Percentiles rank a stretch among this genome's conserved stretches.
Evolutionary conservation across 1,140 invertebrate genomes (phyloP).

Genomic region (Aphaenogaster rudis): DNA sequence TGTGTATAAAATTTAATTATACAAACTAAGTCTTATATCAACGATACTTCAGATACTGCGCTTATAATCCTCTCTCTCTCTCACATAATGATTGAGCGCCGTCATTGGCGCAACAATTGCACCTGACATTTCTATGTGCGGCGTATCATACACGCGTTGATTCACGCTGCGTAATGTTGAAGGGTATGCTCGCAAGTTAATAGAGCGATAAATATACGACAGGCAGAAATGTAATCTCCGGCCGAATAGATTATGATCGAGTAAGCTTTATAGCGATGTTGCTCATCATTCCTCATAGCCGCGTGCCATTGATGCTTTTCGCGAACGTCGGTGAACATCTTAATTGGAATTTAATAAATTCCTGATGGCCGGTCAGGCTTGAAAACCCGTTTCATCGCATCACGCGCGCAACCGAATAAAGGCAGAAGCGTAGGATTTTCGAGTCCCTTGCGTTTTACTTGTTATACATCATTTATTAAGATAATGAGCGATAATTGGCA

Average conservation of each 20-base stretch:
- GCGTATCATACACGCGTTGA: constrained; percentile 16
- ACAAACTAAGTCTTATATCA: background rate
- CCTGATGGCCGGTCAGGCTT: constrained; percentile 9
- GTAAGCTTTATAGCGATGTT: constrained; percentile 48
- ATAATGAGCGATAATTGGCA: background rate
- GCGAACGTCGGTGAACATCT: background rate
- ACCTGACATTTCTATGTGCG: constrained; percentile 28
- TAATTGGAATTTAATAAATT: constrained; percentile 50
- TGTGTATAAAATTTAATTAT: background rate
- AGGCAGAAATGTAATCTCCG: constrained; percentile 51
- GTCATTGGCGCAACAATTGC: constrained; percentile 43
- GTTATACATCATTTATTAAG: background rate
- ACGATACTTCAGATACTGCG: background rate
- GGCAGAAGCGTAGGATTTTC: background rate
- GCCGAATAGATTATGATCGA: constrained; percentile 46
- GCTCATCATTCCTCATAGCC: constrained; percentile 13
- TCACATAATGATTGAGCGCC: background rate
- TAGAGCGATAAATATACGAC: constrained; percentile 63
- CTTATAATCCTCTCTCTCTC: background rate
- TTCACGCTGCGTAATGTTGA: background rate
- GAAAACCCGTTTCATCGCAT: constrained; percentile 8
- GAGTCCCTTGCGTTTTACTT: constrained; percentile 1
- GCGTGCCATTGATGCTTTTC: constrained; percentile 47
- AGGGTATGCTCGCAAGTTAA: constrained; percentile 36
- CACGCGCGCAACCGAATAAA: background rate